A percentile compares a stretch with the other conserved stretches of the same genome.
These are phyloP conservation scores for Pelosia muscerda DNA, from an alignment of 2,888 invertebrate species.

Conservation along the genomic window DNA sequence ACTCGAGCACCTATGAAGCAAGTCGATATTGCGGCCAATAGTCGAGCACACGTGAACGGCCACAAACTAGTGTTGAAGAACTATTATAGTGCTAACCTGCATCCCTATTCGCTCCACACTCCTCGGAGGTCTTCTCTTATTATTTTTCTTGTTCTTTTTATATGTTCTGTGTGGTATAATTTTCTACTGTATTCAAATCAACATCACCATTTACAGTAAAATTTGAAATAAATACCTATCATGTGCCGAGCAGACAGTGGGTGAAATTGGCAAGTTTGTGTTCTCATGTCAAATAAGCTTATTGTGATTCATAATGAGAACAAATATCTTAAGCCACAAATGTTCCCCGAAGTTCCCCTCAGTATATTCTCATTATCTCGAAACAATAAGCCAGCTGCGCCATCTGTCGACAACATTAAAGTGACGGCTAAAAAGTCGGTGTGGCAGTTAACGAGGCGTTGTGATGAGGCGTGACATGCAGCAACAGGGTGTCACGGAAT, in stretches of 20 bases:
- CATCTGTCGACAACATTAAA: conserved; percentile 7
- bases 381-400: conserved; percentile 1
- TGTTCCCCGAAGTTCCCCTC: background rate
- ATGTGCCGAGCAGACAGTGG: too few species aligned
- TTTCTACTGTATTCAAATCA: background rate
- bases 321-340: background rate
- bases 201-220: background rate
- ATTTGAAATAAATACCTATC: too few species aligned
- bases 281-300: background rate
- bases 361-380: background rate
- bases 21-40: conserved; percentile 22
- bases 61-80: conserved; percentile 42
- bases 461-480: conserved; percentile 25
- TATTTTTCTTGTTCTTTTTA: too few species aligned
- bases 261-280: background rate
- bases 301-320: conserved; percentile 3
- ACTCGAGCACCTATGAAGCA: background rate
- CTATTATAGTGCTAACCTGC: conserved; percentile 20
- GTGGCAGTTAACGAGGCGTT: conserved; percentile 14
- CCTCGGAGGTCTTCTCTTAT: background rate
- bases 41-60: conserved; percentile 39
- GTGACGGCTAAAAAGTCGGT: background rate
- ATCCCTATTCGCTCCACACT: too few species aligned
- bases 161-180: background rate
- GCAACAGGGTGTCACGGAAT: conserved; percentile 11